Conservation (phyloP, 2,113 vertebrate genomes). For the Alethe castanea region DNA sequence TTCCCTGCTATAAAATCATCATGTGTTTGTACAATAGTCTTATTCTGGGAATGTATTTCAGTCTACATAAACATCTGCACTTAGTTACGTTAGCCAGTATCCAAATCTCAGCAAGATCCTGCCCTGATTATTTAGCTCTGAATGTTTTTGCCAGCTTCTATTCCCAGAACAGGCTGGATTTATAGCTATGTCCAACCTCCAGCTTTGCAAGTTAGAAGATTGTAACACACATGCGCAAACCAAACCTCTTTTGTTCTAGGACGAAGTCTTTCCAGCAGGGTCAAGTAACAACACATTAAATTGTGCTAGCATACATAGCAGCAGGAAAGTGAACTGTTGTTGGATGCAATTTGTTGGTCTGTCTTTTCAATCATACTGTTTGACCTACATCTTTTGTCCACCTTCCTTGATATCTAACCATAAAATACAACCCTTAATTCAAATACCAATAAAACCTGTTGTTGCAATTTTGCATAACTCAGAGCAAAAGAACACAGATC, state of each 20-base stretch:
- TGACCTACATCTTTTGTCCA: background rate
- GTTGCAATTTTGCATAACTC: background rate
- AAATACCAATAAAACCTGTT: background rate
- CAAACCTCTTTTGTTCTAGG: background rate
- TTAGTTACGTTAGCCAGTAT: background rate
- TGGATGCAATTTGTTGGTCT: slow-evolving; percentile 12
- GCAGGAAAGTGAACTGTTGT: background rate
- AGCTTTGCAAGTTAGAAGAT: background rate
- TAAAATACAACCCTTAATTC: background rate
- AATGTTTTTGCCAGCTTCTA: slow-evolving; percentile 61
- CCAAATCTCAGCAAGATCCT: slow-evolving; percentile 29
- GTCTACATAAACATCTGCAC: slow-evolving; percentile 57
- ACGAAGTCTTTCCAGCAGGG: slow-evolving; percentile 15
- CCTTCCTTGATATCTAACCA: background rate
- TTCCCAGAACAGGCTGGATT: slow-evolving; percentile 47
- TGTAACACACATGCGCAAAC: background rate
- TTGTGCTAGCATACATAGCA: background rate
- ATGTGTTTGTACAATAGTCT: slow-evolving; percentile 2
- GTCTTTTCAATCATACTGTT: slow-evolving; percentile 30
- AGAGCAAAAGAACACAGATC: background rate
- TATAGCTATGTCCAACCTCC: slow-evolving; percentile 7
- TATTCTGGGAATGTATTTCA: slow-evolving; percentile 30
- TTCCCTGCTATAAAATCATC: background rate
- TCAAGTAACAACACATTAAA: slow-evolving; percentile 30
- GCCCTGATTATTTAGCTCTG: slow-evolving; percentile 24